phyloP scores from a whole-genome alignment of 2,113 vertebrate genomes.

The Symphodus melops region DNA sequence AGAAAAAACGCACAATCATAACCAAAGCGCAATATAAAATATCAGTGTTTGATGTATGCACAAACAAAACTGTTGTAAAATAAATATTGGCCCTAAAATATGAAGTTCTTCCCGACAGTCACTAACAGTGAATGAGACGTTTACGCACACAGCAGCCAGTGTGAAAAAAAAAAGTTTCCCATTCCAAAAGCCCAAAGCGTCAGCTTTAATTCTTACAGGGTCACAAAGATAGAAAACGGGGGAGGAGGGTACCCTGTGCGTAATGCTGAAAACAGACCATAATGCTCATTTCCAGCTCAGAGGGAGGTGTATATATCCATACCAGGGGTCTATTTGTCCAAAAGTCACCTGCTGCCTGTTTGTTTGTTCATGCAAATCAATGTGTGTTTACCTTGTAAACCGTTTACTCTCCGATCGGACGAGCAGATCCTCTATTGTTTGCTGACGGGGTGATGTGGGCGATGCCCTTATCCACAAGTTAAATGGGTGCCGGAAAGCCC shows the following conservation, averaged over 20 bases:
- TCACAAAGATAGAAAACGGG: constrained; percentile 45
- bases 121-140: neutral
- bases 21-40: neutral
- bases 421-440: constrained; percentile 82
- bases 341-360: constrained; percentile 67
- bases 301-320: constrained; percentile 11
- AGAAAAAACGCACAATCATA: neutral
- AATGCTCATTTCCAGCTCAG: constrained; percentile 39
- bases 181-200: constrained; percentile 48
- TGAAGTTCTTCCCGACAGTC: neutral
- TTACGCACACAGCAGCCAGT: constrained; percentile 29
- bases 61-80: constrained; percentile 3
- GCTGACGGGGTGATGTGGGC: constrained; percentile 77
- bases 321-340: constrained; percentile 45
- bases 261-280: constrained; percentile 66
- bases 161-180: neutral
- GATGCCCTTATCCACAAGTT: constrained; percentile 78
- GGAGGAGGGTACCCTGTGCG: constrained; percentile 41
- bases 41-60: neutral
- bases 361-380: constrained; percentile 81
- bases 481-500: constrained; percentile 83
- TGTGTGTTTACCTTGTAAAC: constrained; percentile 79
- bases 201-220: constrained; percentile 46
- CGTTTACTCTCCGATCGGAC: constrained; percentile 71
- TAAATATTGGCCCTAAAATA: neutral